Percentiles rank a stretch among this genome's conserved stretches.
These are phyloP conservation scores for Muraenolepis orangiensis DNA, from an alignment of 2,797 vertebrate species.

Conservation along the genomic window DNA sequence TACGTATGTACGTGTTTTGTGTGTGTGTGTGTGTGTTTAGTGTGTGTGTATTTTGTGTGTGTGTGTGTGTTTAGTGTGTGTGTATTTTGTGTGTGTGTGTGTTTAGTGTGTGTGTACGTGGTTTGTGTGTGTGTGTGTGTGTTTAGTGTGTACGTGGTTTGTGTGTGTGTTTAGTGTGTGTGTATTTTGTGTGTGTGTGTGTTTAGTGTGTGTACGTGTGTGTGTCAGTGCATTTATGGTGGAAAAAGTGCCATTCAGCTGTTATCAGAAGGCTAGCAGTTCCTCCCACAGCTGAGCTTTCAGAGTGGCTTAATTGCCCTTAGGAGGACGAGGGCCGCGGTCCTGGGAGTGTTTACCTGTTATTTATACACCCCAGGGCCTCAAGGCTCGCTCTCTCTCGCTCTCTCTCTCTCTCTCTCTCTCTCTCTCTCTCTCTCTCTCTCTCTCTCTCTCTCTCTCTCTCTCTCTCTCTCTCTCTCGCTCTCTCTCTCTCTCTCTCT, in stretches of 20 bases:
- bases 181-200: not conserved
- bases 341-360: not conserved
- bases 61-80: not conserved
- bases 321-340: conserved; percentile 23
- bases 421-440: no score
- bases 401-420: no score
- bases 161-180: conserved; percentile 11
- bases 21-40: not conserved
- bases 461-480: no score
- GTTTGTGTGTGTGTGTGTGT: not conserved
- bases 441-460: no score
- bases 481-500: no score
- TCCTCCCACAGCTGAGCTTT: conserved; percentile 67
- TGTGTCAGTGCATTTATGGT: conserved; percentile 20
- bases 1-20: not conserved
- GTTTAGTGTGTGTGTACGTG: not conserved
- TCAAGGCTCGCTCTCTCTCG: no score
- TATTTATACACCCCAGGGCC: no score
- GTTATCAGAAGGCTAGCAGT: conserved; percentile 61
- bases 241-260: conserved; percentile 47
- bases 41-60: not conserved
- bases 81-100: not conserved
- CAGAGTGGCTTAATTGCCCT: conserved; percentile 70
- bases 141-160: conserved; percentile 9
- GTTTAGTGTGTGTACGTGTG: not conserved